Conservation (phyloP, 2,113 vertebrate genomes). For the Ciconia boyciana region DNA sequence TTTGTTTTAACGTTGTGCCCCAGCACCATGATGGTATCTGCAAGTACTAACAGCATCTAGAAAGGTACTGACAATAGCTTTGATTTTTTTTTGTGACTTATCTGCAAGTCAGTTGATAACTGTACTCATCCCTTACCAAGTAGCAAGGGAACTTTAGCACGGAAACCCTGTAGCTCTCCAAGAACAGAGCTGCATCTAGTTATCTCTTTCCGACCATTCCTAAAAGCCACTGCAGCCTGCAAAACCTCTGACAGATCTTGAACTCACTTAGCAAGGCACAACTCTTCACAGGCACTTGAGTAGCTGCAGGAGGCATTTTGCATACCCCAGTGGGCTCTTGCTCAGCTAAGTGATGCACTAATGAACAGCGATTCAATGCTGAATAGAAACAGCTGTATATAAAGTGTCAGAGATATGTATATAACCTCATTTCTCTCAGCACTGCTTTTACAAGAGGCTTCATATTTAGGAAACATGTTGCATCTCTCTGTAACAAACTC, state of each 20-base stretch:
- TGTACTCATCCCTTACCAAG: background rate
- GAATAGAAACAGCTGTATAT: background rate
- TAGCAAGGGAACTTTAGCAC: background rate
- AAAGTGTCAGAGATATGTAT: background rate
- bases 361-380: background rate
- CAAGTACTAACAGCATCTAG: background rate
- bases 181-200: background rate
- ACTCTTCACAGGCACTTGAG: background rate
- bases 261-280: background rate
- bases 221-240: background rate
- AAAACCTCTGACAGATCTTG: background rate
- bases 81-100: background rate
- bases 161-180: background rate
- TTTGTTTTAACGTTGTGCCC: background rate
- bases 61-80: background rate
- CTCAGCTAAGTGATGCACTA: background rate
- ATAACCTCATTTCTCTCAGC: background rate
- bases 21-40: background rate
- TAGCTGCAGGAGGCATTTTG: conserved; percentile 15
- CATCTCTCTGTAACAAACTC: background rate
- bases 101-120: background rate
- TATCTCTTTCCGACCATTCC: background rate
- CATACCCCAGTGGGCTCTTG: background rate
- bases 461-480: background rate
- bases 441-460: background rate